Base-by-base conservation (phyloP, 2,888 invertebrate species). In the Melinaea marsaeus region DNA sequence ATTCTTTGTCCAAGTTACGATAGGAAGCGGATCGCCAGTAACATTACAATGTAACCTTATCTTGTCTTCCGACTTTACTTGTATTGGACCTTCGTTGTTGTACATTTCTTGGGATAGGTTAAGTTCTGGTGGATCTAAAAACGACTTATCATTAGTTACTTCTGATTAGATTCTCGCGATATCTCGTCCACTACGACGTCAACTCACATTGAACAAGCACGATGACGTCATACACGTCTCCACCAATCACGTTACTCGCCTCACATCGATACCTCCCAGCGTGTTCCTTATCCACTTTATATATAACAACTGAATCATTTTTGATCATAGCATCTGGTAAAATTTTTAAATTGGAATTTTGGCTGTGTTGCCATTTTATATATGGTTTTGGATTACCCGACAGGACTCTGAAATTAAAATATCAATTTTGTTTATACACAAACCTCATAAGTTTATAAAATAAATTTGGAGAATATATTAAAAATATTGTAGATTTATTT, bases 1-100 rank as follows among this genome's bases (percentile, higher is more conserved):
- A 63, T 90, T 79, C 71, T 88, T 91, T 2, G 79, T 83, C 92
- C 92, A 92, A 0, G 84, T 76, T 3, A 89, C 75, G 0, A 86
- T 69, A 0, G 92, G 92, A 4, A 76, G 78, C 0, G 92, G 92
- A 2, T 75, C 72, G 0, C 88, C 91, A 0, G 64, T 70, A 0
- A 79, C 85, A 47, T 81, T 75, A 69, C 91, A 92, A 0, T 80
- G 78, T 13, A 91, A 73, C 1, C 59, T 69, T 0, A 83, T 73
- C 13, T 65, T 71, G 0, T 74, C 71, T 0, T 88, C 90, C 0
- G 72, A 71, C 56, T 77, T 71, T 6, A 82, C 68, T 68, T 80
- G 74, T 2, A 77, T 54, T 1, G 74, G 73, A 2, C 69, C 72
- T 2, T 72, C 68, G 7, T 62, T 42, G 45, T 42, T 45, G 37